These are phyloP conservation scores for Syncerus caffer DNA, from an alignment of 2,797 vertebrate species.

Conservation along the genomic window DNA sequence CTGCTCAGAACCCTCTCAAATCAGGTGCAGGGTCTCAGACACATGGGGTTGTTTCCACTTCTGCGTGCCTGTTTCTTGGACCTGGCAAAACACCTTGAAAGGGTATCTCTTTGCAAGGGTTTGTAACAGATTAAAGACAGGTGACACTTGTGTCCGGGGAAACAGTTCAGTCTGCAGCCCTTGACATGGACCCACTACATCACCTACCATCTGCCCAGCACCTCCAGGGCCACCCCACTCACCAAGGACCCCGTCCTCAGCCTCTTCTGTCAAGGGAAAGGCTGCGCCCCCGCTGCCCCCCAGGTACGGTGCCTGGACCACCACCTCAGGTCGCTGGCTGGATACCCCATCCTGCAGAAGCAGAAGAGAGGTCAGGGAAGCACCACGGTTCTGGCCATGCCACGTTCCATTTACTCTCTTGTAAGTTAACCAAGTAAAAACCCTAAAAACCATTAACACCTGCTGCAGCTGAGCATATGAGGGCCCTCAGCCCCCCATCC, in stretches of 20 bases:
- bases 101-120: not conserved
- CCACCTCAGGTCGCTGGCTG: not conserved
- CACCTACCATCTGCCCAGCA: not conserved
- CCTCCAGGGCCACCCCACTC: not conserved
- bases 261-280: slow-evolving; percentile 3
- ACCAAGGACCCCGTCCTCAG: slow-evolving; percentile 63
- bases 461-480: rapidly evolving
- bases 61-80: not conserved
- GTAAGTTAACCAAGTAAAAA: not conserved
- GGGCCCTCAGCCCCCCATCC: not conserved
- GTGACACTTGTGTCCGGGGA: rapidly evolving
- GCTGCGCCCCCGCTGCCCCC: rapidly evolving
- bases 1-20: too few relatives aligned
- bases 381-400: rapidly evolving
- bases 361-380: not conserved
- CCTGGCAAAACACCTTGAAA: not conserved
- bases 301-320: rapidly evolving
- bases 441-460: not conserved
- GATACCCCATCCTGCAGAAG: not conserved
- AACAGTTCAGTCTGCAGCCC: rapidly evolving
- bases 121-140: not conserved
- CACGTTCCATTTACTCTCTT: not conserved
- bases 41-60: not conserved
- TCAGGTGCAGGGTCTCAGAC: not conserved
- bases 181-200: rapidly evolving